Evolutionary conservation across 2,797 vertebrate species (phyloP).

Genomic region (Apogon hyalosoma): DNA sequence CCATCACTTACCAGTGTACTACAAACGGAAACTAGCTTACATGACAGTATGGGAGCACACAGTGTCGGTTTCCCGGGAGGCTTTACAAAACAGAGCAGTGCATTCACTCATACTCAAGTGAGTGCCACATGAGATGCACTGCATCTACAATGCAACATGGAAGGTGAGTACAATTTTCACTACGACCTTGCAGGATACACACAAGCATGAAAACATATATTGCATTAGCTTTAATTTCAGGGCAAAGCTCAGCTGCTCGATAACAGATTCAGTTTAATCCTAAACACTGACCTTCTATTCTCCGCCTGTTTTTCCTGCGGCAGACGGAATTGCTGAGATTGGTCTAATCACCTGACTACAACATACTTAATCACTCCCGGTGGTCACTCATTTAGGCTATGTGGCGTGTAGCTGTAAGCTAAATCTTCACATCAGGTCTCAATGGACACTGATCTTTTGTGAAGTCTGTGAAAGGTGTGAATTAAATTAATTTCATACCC

Average conservation of each 20-base stretch:
- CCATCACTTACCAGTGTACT: constrained; percentile 34
- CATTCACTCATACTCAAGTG: constrained; percentile 23
- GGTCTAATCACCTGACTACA: constrained; percentile 39
- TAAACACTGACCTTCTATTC: constrained; percentile 45
- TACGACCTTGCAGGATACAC: constrained; percentile 18
- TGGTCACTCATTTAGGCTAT: constrained; percentile 57
- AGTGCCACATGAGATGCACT: constrained; percentile 37
- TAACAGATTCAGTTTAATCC: constrained; percentile 37
- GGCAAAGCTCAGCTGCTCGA: constrained; percentile 24
- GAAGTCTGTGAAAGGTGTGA: constrained; percentile 72
- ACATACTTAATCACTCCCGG: constrained; percentile 49
- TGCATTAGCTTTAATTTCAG: constrained; percentile 26
- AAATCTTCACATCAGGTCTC: constrained; percentile 62
- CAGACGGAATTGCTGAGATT: constrained; percentile 38
- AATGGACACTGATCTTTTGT: constrained; percentile 64
- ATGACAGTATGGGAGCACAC: constrained; percentile 56
- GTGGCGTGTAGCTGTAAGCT: constrained; percentile 49
- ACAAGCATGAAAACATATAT: background rate
- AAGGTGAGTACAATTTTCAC: constrained; percentile 31
- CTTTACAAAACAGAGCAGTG: constrained; percentile 52
- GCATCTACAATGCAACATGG: constrained; percentile 7
- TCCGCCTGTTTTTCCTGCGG: constrained; percentile 29
- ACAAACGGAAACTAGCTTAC: constrained; percentile 52
- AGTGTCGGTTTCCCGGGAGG: constrained; percentile 38
- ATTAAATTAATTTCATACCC: constrained; percentile 77